A percentile compares a stretch with the other conserved stretches of the same genome.
phyloP scores from a whole-genome alignment of 2,113 vertebrate species.

The Pimephales promelas region DNA sequence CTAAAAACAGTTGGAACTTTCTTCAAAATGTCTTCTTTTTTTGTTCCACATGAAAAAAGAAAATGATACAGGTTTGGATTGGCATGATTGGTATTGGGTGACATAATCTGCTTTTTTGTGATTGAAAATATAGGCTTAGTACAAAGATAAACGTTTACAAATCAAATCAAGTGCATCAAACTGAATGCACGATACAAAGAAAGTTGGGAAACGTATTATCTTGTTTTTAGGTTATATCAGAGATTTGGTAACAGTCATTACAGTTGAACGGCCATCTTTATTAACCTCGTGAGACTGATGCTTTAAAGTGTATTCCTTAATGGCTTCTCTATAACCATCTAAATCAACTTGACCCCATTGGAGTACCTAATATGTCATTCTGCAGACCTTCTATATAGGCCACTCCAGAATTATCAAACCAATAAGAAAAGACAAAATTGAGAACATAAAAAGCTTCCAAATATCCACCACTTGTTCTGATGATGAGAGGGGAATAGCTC shows the following conservation, averaged over 20 bases:
- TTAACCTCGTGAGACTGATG: slow-evolving; percentile 1
- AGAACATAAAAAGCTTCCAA: slow-evolving; percentile 24
- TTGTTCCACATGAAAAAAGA: not conserved
- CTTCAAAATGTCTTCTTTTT: not conserved
- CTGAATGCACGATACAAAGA: no score
- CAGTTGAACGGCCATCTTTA: not conserved
- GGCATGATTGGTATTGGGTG: no score
- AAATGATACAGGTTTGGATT: not conserved
- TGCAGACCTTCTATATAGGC: not conserved
- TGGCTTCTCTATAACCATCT: slow-evolving; percentile 4
- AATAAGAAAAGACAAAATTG: slow-evolving; percentile 30
- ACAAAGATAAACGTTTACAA: no score
- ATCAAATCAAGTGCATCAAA: not conserved
- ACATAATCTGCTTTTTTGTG: no score
- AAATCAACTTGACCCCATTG: slow-evolving; percentile 2
- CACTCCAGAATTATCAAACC: slow-evolving; percentile 3
- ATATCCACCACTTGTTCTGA: slow-evolving; percentile 12
- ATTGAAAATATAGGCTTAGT: not conserved
- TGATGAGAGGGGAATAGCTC: slow-evolving; percentile 8
- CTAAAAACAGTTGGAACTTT: not conserved
- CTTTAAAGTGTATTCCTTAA: slow-evolving; percentile 8
- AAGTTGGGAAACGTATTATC: not conserved
- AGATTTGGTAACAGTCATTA: not conserved
- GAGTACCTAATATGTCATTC: not conserved
- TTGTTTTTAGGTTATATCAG: slow-evolving; percentile 1